phyloP scores from a whole-genome alignment of 2,888 invertebrate species.

The Oasisia sp. region DNA sequence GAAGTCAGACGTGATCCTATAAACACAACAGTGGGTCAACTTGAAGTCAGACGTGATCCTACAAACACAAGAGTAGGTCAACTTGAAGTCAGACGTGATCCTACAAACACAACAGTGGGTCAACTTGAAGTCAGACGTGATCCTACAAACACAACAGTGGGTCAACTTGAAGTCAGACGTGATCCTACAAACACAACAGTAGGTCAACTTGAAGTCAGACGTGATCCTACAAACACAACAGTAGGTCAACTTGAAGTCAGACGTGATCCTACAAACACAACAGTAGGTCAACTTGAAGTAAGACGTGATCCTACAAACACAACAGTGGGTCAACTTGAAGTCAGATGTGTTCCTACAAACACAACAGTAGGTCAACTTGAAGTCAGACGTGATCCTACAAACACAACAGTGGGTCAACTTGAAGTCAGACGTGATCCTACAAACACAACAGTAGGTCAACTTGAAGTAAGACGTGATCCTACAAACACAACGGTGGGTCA shows the following conservation, averaged over 20 bases:
- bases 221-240: not conserved
- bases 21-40: not conserved
- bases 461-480: not conserved
- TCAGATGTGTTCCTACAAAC: not conserved
- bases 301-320: not conserved
- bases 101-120: not conserved
- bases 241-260: not conserved
- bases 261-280: not conserved
- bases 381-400: not conserved
- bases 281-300: not conserved
- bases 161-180: not conserved
- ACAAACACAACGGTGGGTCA: not conserved
- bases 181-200: not conserved
- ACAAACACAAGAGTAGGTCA: not conserved
- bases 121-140: not conserved
- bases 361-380: not conserved
- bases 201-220: not conserved
- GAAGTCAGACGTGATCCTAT: not conserved
- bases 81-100: not conserved
- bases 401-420: not conserved
- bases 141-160: not conserved
- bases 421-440: not conserved
- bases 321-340: not conserved
- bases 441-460: not conserved
- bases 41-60: not conserved